Base-by-base conservation (phyloP, 2,888 invertebrate species). In the Desoria tigrina region DNA sequence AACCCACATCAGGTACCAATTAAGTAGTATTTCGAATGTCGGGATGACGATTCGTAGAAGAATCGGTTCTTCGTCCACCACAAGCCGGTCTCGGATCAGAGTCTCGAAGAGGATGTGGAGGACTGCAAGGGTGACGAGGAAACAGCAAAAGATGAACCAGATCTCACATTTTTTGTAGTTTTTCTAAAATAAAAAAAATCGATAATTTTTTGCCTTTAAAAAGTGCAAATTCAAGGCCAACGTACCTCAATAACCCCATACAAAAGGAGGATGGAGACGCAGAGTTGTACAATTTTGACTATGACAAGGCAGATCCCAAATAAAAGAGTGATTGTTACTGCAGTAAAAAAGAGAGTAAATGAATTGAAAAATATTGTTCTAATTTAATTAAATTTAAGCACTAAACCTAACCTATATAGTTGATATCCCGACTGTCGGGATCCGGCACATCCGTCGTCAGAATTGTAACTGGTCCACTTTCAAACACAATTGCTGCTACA, bases 1-100 rank as follows among this genome's bases (percentile, higher is more conserved):
- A 3, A 68, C 68, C 68, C 68, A 68, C 68, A 68, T 68, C 24
- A 68, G 45, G 39, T 67, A 67, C 68, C 68, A 68, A 51, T 64
- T 68, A 14, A 68, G 42, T 23, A 68, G 32, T 16, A 68, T 64
- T 55, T 68, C 68, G 1, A 64, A 61, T 16, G 55, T 28, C 1
- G 68, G 68, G 49, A 68, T 61, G 14, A 63, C 58, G n/a, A 68
- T 37, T 45, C 68, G 39, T 55, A 64, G 56, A 56, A 64, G 61
- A 60, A 68, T 49, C 18, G 64, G 64, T 1, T 57, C 60, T 16
- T 61, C 64, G 14, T 42, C 27, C 21, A 42, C 37, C 4, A 64
- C 68, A 7, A 68, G 32, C 6, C 27, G 54, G 28, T 64, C 68
- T 32, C 64, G 39, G 7, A 68, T 51, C 53, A 64, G 42, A 9